Base-by-base conservation (phyloP, 2,888 invertebrate species). In the Agrochola lota region DNA sequence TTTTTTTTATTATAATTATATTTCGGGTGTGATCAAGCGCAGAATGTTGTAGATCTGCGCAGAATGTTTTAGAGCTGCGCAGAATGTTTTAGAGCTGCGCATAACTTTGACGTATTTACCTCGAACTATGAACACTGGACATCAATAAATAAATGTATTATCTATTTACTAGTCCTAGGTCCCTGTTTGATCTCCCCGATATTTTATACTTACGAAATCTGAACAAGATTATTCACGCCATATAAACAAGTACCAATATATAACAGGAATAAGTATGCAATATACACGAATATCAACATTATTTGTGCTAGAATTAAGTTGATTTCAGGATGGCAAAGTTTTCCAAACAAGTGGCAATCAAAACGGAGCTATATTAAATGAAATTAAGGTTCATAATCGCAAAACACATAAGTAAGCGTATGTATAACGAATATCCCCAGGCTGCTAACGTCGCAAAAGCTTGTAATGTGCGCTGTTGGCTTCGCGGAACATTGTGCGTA, bases 401-500 rank as follows among this genome's bases (percentile, higher is more conserved):
- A 40, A 52, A 77, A 55, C 15, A 35, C 20, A 23, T 26, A 74
- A 74, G 20, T 35, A 62, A 12, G 11, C 9, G 49, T 30, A 73
- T 74, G 77, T 74, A 59, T 49, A 64, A 70, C 71, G 85, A 75
- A 85, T 81, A 80, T 74, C 15, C 8, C 67, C 78, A 68, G 80
- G 60, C 77, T 81, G 73, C 75, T n/a, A 35, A 68, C 30, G 30
- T 70, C 49, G 81, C 78, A 71, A 82, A 82, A 80, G 78, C 78
- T 81, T 67, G 66, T 57, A 74, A 77, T 78, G 77, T 81, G 78
- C 74, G 85, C 80, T 72, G 75, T 69, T 80, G 75, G 82, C 73
- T 77, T 76, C 15, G 72, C 66, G 71, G 64, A 69, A 77, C 80
- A 88, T 85, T 88, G 85, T 84, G 87, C 87, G 85, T 64, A 23